These are phyloP conservation scores for Tauraco hartlaubi DNA, from an alignment of 2,797 vertebrate species.

Conservation along the genomic window DNA sequence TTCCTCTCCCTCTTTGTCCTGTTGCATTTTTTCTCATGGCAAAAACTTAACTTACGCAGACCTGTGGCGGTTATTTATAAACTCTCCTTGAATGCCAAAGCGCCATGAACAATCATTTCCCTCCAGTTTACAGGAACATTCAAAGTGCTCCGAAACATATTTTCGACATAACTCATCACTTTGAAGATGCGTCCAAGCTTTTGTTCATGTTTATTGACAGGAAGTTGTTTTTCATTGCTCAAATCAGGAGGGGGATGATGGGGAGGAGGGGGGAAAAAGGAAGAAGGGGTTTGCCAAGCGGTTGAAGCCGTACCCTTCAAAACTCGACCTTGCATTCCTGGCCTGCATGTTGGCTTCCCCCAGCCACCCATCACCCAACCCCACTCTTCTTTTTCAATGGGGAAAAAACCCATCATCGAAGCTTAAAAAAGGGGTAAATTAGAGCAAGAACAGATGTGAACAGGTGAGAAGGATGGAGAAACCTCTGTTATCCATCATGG, in stretches of 20 bases:
- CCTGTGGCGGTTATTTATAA: conserved; percentile 68
- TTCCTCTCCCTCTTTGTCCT: neutral
- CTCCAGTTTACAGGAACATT: conserved; percentile 66
- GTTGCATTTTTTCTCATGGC: neutral
- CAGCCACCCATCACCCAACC: neutral
- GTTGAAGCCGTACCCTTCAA: conserved; percentile 26
- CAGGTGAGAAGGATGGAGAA: neutral
- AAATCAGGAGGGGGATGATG: neutral
- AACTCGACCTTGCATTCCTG: neutral
- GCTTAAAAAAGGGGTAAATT: neutral
- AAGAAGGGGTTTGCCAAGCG: conserved; percentile 26
- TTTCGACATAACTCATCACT: conserved; percentile 78
- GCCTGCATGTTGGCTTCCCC: neutral
- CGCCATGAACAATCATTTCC: conserved; percentile 25
- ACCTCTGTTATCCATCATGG: neutral
- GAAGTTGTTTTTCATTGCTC: conserved; percentile 79
- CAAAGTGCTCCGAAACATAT: conserved; percentile 70
- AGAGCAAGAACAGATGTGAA: neutral
- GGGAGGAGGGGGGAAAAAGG: neutral
- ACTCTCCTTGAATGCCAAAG: conserved; percentile 28
- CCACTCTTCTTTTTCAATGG: neutral
- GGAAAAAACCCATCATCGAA: neutral
- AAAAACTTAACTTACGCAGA: neutral
- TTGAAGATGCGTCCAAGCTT: conserved; percentile 82
- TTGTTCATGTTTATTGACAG: conserved; percentile 82